Conservation (phyloP, 2,797 vertebrate genomes). For the Salarias fasciatus region DNA sequence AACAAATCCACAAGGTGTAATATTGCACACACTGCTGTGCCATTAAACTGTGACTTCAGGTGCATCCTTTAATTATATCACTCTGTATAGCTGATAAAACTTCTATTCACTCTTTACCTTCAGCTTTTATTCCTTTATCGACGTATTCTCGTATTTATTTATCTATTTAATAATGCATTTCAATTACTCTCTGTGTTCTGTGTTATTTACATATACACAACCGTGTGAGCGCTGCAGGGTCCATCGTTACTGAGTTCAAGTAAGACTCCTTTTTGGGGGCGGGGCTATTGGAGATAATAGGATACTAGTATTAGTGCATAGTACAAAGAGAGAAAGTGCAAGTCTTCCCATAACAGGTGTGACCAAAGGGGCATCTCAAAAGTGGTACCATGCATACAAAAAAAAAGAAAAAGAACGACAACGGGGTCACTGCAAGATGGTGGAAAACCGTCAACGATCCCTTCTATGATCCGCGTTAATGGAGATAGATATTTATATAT, state of each 20-base stretch:
- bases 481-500: constrained; percentile 56
- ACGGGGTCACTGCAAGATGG: constrained; percentile 61
- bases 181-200: constrained; percentile 82
- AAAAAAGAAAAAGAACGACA: too few species aligned
- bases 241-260: constrained; percentile 90
- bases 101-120: constrained; percentile 41
- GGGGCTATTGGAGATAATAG: constrained; percentile 73
- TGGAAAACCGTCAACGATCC: constrained; percentile 68
- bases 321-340: constrained; percentile 99
- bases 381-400: constrained; percentile 89
- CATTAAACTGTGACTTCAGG: constrained; percentile 83
- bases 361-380: constrained; percentile 84
- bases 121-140: constrained; percentile 37
- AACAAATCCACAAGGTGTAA: constrained; percentile 87
- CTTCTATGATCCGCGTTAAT: constrained; percentile 52
- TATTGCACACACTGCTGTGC: constrained; percentile 85
- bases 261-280: constrained; percentile 86
- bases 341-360: constrained; percentile 88
- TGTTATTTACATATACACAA: constrained; percentile 94
- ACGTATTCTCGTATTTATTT: not conserved
- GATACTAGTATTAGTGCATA: constrained; percentile 92
- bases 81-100: constrained; percentile 65
- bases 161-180: constrained; percentile 64
- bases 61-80: constrained; percentile 71
- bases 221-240: constrained; percentile 87